These are phyloP conservation scores for Grantiella picta DNA, from an alignment of 2,113 vertebrate genomes.

Conservation along the genomic window DNA sequence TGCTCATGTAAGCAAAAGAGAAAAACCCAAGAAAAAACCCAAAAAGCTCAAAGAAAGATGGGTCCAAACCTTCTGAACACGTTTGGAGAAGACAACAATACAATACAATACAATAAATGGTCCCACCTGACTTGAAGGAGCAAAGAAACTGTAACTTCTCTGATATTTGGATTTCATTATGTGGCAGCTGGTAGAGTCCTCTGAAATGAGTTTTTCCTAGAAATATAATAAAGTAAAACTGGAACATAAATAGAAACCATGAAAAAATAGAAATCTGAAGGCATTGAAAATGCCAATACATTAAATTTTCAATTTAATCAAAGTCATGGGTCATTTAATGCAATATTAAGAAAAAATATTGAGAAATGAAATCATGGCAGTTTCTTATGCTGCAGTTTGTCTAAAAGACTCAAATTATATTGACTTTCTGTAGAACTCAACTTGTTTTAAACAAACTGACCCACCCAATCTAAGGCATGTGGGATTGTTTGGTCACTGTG, in stretches of 20 bases:
- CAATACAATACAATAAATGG: background rate
- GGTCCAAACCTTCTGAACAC: background rate
- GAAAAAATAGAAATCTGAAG: constrained; percentile 34
- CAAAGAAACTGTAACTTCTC: background rate
- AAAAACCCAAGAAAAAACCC: background rate
- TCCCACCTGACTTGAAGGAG: background rate
- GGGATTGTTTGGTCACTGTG: background rate
- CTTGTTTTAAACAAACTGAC: background rate
- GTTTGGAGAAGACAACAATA: background rate
- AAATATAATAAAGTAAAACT: constrained; percentile 5
- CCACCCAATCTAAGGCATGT: background rate
- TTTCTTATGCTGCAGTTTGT: background rate
- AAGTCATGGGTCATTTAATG: constrained; percentile 43
- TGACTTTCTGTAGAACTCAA: background rate
- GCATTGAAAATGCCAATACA: constrained; percentile 17
- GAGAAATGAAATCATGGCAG: background rate
- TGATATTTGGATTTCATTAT: background rate
- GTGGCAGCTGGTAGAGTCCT: background rate
- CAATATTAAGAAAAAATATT: constrained; percentile 41
- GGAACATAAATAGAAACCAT: constrained; percentile 30
- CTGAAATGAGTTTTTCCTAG: background rate
- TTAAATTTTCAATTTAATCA: constrained; percentile 62
- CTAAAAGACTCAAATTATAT: background rate
- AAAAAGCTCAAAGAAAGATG: background rate
- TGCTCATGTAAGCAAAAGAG: background rate